Conservation (phyloP, 1,140 invertebrate species). For the Neodiprion virginianus region DNA sequence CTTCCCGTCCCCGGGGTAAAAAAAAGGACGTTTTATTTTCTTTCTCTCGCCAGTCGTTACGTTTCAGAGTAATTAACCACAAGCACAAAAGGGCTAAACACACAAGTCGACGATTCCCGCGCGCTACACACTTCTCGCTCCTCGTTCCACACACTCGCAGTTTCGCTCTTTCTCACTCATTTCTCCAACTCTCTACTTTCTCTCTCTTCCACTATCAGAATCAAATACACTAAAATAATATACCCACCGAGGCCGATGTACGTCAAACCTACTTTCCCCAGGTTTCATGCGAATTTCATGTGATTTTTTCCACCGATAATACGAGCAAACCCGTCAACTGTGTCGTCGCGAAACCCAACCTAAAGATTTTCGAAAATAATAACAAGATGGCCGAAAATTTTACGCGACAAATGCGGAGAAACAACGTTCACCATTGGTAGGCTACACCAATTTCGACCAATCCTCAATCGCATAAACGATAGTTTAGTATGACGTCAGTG, state of each 20-base stretch:
- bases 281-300: constrained; percentile 45
- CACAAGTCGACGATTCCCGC: constrained; percentile 48
- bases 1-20: constrained; percentile 36
- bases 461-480: constrained; percentile 33
- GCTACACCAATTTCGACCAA: constrained; percentile 31
- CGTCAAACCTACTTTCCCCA: constrained; percentile 37
- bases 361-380: constrained; percentile 59
- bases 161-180: constrained; percentile 27
- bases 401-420: constrained; percentile 48
- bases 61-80: constrained; percentile 35
- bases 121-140: constrained; percentile 48
- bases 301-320: constrained; percentile 20
- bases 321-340: constrained; percentile 24
- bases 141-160: constrained; percentile 40
- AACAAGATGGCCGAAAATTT: constrained; percentile 52
- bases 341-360: constrained; percentile 39
- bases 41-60: constrained; percentile 29
- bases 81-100: constrained; percentile 44
- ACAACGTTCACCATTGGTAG: constrained; percentile 40
- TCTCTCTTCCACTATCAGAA: constrained; percentile 15
- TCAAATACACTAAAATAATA: constrained; percentile 16
- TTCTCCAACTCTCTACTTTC: constrained; percentile 24
- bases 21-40: constrained; percentile 38
- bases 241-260: constrained; percentile 50
- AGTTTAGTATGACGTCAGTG: constrained; percentile 40